Evolutionary conservation across 1,140 invertebrate species (phyloP).

Genomic region (Lutraria rhynchaena): DNA sequence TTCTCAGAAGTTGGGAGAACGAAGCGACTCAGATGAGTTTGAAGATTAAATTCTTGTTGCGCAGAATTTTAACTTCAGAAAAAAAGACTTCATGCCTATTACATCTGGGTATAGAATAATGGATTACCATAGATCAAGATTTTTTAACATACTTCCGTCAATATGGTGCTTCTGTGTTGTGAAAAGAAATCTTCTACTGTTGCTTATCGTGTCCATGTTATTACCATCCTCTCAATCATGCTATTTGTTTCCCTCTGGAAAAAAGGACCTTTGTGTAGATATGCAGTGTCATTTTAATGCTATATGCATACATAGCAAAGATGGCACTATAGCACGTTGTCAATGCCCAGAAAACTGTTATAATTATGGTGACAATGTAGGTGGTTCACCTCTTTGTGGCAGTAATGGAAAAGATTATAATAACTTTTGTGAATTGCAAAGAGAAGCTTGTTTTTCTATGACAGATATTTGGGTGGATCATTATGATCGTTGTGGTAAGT

Average conservation of each 20-base stretch:
- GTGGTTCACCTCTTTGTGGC: constrained; percentile 92
- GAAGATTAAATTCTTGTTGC: no score
- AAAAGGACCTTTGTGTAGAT: constrained; percentile 89
- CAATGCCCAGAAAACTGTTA: constrained; percentile 90
- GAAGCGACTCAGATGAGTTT: no score
- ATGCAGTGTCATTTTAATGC: constrained; percentile 89
- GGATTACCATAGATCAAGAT: background rate
- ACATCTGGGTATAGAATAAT: background rate
- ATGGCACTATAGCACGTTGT: constrained; percentile 88
- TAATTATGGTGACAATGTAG: constrained; percentile 91
- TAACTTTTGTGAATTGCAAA: constrained; percentile 91
- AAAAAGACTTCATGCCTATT: no score
- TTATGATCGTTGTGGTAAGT: constrained; percentile 94
- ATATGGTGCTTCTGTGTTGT: background rate
- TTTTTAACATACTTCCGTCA: background rate
- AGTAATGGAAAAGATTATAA: constrained; percentile 93
- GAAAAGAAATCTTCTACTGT: background rate
- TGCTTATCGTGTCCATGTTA: background rate
- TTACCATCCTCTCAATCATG: constrained; percentile 70
- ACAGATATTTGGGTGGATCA: constrained; percentile 92
- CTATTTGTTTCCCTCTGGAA: constrained; percentile 86
- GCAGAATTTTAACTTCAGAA: no score
- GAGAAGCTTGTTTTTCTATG: constrained; percentile 88
- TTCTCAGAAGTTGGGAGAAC: no score
- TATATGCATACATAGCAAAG: constrained; percentile 88